Conservation (phyloP, 1,140 invertebrate species). For the Alviniconcha marisindica region DNA sequence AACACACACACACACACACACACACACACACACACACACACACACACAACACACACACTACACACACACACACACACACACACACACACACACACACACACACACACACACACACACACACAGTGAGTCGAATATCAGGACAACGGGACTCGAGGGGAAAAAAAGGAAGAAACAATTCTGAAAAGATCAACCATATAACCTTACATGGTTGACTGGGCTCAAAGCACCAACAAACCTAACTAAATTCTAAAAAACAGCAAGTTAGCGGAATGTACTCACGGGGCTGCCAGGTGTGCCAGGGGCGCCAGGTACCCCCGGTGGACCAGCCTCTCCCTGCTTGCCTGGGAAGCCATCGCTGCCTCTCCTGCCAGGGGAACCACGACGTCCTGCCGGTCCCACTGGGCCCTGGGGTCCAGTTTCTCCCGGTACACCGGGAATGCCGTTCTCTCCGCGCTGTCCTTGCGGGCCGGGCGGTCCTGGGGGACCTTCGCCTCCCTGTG, state of each 20-base stretch:
- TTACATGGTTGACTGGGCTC: too few species aligned
- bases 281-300: constrained; percentile 55
- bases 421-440: constrained; percentile 60
- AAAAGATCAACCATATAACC: neutral
- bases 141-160: too few species aligned
- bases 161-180: too few species aligned
- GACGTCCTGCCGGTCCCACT: constrained; percentile 60
- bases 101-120: too few species aligned
- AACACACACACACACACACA: constrained; percentile 22
- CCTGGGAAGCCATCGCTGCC: constrained; percentile 64
- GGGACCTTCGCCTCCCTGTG: constrained; percentile 58
- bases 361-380: constrained; percentile 74
- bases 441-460: constrained; percentile 57
- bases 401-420: constrained; percentile 61
- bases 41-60: neutral
- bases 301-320: constrained; percentile 56
- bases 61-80: too few species aligned
- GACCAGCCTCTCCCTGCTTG: constrained; percentile 54
- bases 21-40: constrained; percentile 22
- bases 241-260: neutral
- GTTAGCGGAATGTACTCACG: too few species aligned
- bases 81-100: too few species aligned
- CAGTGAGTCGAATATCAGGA: too few species aligned
- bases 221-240: too few species aligned
- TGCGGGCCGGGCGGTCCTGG: constrained; percentile 58